These are phyloP conservation scores for Sparidentex hasta DNA, from an alignment of 2,797 vertebrate genomes.

Conservation along the genomic window DNA sequence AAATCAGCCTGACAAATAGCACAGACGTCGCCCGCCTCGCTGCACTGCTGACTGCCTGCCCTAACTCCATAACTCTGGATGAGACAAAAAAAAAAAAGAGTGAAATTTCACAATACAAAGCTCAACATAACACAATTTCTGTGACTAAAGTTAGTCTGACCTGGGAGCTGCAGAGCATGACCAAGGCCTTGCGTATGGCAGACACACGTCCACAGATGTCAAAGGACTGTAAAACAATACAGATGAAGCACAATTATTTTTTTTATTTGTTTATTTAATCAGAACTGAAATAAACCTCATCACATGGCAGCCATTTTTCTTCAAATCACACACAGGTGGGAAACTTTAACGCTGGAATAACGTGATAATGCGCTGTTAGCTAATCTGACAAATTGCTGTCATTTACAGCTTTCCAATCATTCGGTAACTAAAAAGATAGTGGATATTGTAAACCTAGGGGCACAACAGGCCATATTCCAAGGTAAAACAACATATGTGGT, in stretches of 20 bases:
- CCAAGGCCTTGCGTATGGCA: slow-evolving; percentile 91
- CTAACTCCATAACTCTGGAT: slow-evolving; percentile 92
- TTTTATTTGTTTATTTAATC: not conserved
- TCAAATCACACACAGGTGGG: no score
- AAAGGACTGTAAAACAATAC: slow-evolving; percentile 90
- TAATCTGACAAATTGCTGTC: no score
- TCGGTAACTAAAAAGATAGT: no score
- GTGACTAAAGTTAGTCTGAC: slow-evolving; percentile 71
- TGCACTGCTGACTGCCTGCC: slow-evolving; percentile 96
- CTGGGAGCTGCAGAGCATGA: slow-evolving; percentile 95
- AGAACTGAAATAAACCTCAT: not conserved
- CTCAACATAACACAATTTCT: not conserved
- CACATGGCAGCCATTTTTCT: no score
- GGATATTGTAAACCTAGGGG: no score
- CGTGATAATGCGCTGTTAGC: no score
- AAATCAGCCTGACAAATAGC: slow-evolving; percentile 98
- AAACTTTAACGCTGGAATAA: no score
- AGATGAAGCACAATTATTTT: not conserved
- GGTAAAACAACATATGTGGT: no score
- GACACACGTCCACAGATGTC: slow-evolving; percentile 95
- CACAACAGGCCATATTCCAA: no score
- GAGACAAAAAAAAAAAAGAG: not conserved
- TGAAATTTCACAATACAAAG: not conserved
- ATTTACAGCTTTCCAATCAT: no score
- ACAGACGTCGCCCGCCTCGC: slow-evolving; percentile 94